Evolutionary conservation across 2,113 vertebrate genomes (phyloP), one percentile per base, ranked within the genome.

Genomic region (Verasper variegatus): DNA sequence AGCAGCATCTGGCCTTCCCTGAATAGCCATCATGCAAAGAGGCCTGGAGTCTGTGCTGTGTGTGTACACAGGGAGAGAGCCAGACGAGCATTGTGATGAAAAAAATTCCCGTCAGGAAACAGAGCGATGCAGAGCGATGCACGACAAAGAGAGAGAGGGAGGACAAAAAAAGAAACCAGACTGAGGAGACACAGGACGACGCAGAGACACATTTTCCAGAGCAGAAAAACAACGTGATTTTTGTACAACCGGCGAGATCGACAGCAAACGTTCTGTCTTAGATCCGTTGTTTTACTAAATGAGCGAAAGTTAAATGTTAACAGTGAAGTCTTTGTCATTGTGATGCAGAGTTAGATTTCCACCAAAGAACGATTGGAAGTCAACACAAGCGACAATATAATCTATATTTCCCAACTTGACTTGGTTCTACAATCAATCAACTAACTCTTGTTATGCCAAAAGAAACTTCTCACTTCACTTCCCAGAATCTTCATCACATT

Each of bases 11-110:
- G 65, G 61, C 60, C 62, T 63, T 68, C 78, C 55, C 68, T 68
- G 61, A 88, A 84, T 82, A 84, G 61, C 58, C 78, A 57, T 68
- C 77, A 56, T 71, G 63, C 49, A 86, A 6, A 31, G 75, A 75
- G 18, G 24, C 52, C 45, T 37, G 63, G 14, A 56, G 65, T 71
- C 13, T 68, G n/a, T 71, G 54, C 47, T 51, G 72, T 49, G 27
- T 49, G 27, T 69, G 23, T 6, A 42, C 54, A 51, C 23, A 66
- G 70, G 55, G 55, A 54, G 65, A 60, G 64, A 60, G 20, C 52
- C 27, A 71, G 5, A 57, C 26, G 65, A 78, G 66, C 15, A 58
- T 60, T 77, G 45, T 62, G 63, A 70, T 68, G 45, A 71, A 72
- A 71, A 72, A 80, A 72, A 84, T 56, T 71, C 60, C 71, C 77